Percentiles rank a stretch among this genome's conserved stretches.
Evolutionary conservation across 2,888 invertebrate species (phyloP).

Genomic region (Gortyna flavago): DNA sequence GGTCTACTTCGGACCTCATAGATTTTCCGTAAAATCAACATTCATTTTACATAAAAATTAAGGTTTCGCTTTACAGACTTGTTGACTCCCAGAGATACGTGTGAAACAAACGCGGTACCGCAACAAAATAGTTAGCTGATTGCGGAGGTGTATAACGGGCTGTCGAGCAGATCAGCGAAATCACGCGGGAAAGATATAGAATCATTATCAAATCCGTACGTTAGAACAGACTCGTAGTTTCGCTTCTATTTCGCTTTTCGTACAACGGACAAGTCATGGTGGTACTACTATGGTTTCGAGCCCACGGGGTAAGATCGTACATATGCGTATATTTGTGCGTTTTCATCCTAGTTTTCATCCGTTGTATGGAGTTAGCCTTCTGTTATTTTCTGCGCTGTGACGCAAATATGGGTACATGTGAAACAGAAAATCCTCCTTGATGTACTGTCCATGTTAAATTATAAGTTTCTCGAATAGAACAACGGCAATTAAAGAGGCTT

Average conservation of each 20-base stretch:
- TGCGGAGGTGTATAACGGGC: background rate
- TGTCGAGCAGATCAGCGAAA: background rate
- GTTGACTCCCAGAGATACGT: background rate
- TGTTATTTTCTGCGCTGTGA: slow-evolving; percentile 66
- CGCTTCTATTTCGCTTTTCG: background rate
- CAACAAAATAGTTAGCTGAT: background rate
- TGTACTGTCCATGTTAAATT: slow-evolving; percentile 78
- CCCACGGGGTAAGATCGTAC: background rate
- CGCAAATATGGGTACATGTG: slow-evolving; percentile 76
- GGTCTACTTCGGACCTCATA: too few species aligned
- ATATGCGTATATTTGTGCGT: too few species aligned
- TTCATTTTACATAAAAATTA: too few species aligned
- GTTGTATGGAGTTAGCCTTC: background rate
- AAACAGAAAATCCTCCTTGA: slow-evolving; percentile 82
- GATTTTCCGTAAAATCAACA: too few species aligned
- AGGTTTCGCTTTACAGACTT: too few species aligned
- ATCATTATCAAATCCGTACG: background rate
- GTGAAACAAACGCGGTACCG: background rate
- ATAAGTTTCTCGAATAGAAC: slow-evolving; percentile 73
- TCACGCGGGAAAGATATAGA: background rate
- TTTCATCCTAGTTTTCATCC: too few species aligned
- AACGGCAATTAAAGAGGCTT: slow-evolving; percentile 72
- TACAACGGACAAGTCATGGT: background rate
- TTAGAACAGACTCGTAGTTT: background rate
- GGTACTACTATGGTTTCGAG: background rate